Evolutionary conservation across 2,113 vertebrate genomes (phyloP), one percentile per base, ranked within the genome.

Genomic region (Lophotis ruficrista): DNA sequence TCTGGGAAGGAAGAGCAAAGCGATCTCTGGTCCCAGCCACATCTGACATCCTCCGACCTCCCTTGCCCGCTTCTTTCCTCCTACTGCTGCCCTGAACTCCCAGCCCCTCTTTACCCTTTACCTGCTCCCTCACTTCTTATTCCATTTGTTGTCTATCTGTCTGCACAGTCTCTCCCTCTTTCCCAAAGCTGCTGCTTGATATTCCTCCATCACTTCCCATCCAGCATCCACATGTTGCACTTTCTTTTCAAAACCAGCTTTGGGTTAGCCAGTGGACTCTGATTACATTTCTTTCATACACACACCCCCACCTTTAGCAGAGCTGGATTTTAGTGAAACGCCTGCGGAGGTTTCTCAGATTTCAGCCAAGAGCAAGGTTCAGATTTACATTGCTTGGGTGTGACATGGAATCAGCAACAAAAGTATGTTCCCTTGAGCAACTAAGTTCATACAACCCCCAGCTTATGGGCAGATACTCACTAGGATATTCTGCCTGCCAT

Each of bases 351-450:
- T 61, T 93, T 95, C 94, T 95, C 91, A 85, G 43, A 90, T 96
- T 95, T 95, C 96, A 96, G 48, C 89, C 70, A 89, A 75, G 69
- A 87, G 60, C 81, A 94, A 93, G 43, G 65, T 87, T 94, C 87
- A 93, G 57, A 75, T 95, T 95, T 91, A 91, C 48, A 68, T 43
- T 91, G 51, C 51, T 89, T 95, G 87, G 83, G 91, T 91, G 93
- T 93, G 87, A 95, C 94, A 93, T 45, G 93, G 77, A 94, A 82
- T 91, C 89, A 95, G 75, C 78, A 95, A 95, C 48, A n/a, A 71
- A 95, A 95, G 58, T 86, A 95, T 83, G 82, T 30, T 94, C 76
- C 75, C 87, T 91, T 27, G 20, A 91, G 94, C 90, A 91, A 87
- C 68, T 71, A 78, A 68, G 19, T 84, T 96, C 69, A 48, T 87